Percentiles rank a stretch among this genome's conserved stretches.
These are phyloP conservation scores for Montipora sp. DNA, from an alignment of 64 coral and sea anemone genomes.

Conservation along the genomic window DNA sequence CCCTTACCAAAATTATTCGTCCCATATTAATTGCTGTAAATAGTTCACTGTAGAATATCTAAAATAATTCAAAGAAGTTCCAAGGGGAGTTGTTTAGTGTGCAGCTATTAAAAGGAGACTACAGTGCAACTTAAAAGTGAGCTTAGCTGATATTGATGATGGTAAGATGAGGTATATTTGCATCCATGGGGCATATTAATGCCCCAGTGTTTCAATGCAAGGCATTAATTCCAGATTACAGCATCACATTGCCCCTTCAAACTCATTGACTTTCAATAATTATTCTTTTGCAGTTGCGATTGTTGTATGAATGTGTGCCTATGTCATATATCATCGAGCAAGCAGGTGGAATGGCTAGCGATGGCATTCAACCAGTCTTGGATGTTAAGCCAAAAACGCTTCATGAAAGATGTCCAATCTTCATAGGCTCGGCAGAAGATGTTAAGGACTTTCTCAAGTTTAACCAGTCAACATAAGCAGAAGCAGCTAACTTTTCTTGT, in stretches of 20 bases:
- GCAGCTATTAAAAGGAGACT: too few species aligned
- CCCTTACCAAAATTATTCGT: too few species aligned
- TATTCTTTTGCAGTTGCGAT: slow-evolving; percentile 68
- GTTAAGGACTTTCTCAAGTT: slow-evolving; percentile 95
- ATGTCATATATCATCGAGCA: slow-evolving; percentile 94
- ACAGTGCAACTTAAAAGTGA: too few species aligned
- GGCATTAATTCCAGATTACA: too few species aligned
- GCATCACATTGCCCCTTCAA: too few species aligned
- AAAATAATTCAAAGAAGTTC: too few species aligned
- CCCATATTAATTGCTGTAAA: too few species aligned
- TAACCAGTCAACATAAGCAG: slow-evolving; percentile 2
- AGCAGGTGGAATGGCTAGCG: slow-evolving; percentile 93
- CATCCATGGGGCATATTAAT: background rate
- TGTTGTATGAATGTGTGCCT: slow-evolving; percentile 97
- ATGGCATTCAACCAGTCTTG: slow-evolving; percentile 81
- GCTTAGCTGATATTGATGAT: too few species aligned
- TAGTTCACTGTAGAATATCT: too few species aligned
- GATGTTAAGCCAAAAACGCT: slow-evolving; percentile 80
- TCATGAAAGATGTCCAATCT: slow-evolving; percentile 90
- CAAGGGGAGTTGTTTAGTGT: too few species aligned
- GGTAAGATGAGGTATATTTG: too few species aligned
- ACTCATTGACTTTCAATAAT: too few species aligned
- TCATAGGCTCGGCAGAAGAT: slow-evolving; percentile 96
- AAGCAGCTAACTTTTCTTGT: background rate
- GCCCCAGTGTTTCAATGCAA: background rate